Conservation (phyloP, 2,113 vertebrate genomes). For the Epinephelus lanceolatus region DNA sequence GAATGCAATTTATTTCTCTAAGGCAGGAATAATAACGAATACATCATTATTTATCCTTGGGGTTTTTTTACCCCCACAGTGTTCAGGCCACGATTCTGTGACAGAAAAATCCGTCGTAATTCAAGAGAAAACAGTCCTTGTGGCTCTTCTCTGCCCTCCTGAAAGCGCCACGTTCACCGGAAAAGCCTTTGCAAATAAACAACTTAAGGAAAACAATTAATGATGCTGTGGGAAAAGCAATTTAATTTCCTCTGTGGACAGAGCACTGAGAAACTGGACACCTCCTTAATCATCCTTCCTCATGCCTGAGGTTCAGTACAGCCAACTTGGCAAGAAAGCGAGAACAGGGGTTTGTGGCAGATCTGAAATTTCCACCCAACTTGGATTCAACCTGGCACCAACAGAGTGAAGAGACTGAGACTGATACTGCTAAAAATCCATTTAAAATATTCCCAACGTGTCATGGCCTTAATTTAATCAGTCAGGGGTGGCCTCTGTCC, state of each 20-base stretch:
- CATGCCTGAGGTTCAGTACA: conserved; percentile 16
- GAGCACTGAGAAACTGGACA: conserved; percentile 64
- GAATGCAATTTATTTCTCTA: conserved; percentile 79
- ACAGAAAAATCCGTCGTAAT: conserved; percentile 50
- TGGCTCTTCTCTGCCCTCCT: conserved; percentile 25
- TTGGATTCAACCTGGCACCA: not conserved
- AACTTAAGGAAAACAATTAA: conserved; percentile 77
- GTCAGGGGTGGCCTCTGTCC: not conserved
- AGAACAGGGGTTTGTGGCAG: not conserved
- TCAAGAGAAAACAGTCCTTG: conserved; percentile 73
- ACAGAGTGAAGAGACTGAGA: not conserved
- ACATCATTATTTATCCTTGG: conserved; percentile 55
- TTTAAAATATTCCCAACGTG: not conserved
- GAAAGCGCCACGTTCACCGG: conserved; percentile 53
- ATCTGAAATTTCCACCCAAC: not conserved
- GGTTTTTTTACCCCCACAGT: not conserved
- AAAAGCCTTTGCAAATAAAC: conserved; percentile 83
- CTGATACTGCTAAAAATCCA: not conserved
- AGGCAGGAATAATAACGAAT: conserved; percentile 68
- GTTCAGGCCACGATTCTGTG: conserved; percentile 49
- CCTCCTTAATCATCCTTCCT: conserved; percentile 37
- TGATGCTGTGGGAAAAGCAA: conserved; percentile 80
- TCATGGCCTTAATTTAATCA: not conserved
- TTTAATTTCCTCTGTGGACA: conserved; percentile 78
- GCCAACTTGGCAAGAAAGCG: not conserved